A percentile compares a stretch with the other conserved stretches of the same genome.
Conservation (phyloP, 2,113 vertebrate genomes). For the Xiphias gladius region DNA sequence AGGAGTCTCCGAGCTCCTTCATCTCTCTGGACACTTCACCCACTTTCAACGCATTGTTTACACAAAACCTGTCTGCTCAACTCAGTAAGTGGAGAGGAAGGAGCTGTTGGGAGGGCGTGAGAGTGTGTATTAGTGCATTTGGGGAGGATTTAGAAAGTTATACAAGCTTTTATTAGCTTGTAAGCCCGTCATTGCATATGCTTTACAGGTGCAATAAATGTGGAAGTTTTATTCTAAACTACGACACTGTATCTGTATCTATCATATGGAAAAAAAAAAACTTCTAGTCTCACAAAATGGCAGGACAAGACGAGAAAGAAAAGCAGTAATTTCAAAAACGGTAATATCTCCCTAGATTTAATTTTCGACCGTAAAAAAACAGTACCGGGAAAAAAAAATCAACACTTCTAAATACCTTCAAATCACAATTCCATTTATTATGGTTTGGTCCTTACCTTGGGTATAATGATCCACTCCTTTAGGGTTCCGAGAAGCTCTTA, state of each 20-base stretch:
- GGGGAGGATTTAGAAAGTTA: slow-evolving; percentile 7
- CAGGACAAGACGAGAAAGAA: not conserved
- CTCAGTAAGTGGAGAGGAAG: not conserved
- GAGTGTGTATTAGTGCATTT: not conserved
- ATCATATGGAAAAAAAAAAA: not conserved
- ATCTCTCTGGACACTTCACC: slow-evolving; percentile 75
- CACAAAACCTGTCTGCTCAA: slow-evolving; percentile 42
- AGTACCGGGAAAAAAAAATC: not conserved
- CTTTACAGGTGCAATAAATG: slow-evolving; percentile 23
- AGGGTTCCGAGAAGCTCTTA: slow-evolving; percentile 33
- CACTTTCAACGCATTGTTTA: slow-evolving; percentile 64
- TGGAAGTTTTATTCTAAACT: not conserved
- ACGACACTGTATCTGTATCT: not conserved
- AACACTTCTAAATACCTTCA: slow-evolving; percentile 10
- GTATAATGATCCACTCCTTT: slow-evolving; percentile 38
- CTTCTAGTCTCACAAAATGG: not conserved
- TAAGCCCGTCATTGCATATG: slow-evolving; percentile 11
- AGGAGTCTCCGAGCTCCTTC: slow-evolving; percentile 20
- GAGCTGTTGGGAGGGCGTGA: not conserved
- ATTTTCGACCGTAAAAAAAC: slow-evolving; percentile 15
- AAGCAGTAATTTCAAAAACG: not conserved
- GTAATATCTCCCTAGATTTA: not conserved
- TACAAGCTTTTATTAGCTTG: slow-evolving; percentile 36
- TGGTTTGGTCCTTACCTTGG: slow-evolving; percentile 35
- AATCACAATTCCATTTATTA: slow-evolving; percentile 25